Evolutionary conservation across 2,113 vertebrate genomes (phyloP).

Genomic region (Entelurus aequoreus): DNA sequence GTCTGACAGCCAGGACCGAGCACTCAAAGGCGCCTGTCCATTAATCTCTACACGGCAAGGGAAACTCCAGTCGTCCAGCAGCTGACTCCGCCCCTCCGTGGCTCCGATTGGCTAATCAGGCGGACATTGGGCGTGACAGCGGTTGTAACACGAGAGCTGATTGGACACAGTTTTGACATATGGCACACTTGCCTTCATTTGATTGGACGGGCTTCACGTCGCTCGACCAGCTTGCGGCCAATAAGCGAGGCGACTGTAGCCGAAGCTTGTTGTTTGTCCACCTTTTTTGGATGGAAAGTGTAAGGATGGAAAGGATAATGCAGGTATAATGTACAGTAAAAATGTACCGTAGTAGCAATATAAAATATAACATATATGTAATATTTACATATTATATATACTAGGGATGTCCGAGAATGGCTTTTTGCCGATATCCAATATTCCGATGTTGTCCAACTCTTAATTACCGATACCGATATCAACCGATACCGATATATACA

Average conservation of each 20-base stretch:
- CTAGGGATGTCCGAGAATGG: too few relatives aligned
- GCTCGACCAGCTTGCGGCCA: constrained; percentile 45
- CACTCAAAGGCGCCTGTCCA: constrained; percentile 72
- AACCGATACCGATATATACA: too few relatives aligned
- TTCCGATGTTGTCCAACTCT: too few relatives aligned
- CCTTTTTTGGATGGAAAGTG: not conserved
- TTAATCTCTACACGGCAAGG: constrained; percentile 74
- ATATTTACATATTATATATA: too few relatives aligned
- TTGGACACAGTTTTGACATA: constrained; percentile 38
- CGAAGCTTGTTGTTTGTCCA: constrained; percentile 29
- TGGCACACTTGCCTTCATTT: constrained; percentile 25
- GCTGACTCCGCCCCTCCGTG: constrained; percentile 33
- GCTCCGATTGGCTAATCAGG: constrained; percentile 40
- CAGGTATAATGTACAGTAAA: too few relatives aligned
- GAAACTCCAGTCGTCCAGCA: constrained; percentile 73
- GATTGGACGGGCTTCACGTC: constrained; percentile 51
- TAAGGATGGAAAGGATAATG: too few relatives aligned
- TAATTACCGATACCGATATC: too few relatives aligned
- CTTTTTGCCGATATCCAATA: too few relatives aligned
- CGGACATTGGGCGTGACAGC: constrained; percentile 8
- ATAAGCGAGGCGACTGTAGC: constrained; percentile 26
- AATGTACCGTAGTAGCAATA: too few relatives aligned
- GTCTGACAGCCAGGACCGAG: constrained; percentile 55
- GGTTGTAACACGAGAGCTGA: constrained; percentile 3
- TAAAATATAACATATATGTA: too few relatives aligned